Percentiles rank a stretch among this genome's conserved stretches.
Conservation (phyloP, 2,888 invertebrate species). For the Eulithis prunata region DNA sequence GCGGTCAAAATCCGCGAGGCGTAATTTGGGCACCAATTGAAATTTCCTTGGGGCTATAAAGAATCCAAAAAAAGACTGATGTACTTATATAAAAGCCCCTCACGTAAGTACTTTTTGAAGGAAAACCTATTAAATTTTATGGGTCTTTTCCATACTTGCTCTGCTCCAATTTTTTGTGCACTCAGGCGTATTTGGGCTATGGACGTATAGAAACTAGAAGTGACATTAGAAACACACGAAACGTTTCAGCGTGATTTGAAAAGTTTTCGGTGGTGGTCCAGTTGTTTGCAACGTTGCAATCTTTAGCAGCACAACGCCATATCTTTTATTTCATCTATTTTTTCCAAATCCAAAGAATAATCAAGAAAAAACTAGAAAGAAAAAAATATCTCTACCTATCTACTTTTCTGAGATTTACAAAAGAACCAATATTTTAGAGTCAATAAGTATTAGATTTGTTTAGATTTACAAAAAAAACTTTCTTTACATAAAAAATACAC, state of each 20-base stretch:
- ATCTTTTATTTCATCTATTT: too few species aligned
- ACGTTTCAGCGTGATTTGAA: not conserved
- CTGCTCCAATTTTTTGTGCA: slow-evolving; percentile 81
- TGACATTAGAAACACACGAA: slow-evolving; percentile 27
- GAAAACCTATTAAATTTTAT: slow-evolving; percentile 83
- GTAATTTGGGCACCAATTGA: slow-evolving; percentile 42
- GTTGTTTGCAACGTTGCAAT: too few species aligned
- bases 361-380: too few species aligned
- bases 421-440: too few species aligned
- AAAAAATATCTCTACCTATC: too few species aligned
- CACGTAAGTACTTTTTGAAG: slow-evolving; percentile 79
- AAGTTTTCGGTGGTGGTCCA: too few species aligned
- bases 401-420: too few species aligned
- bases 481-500: too few species aligned
- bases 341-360: too few species aligned
- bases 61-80: slow-evolving; percentile 58
- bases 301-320: too few species aligned
- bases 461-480: too few species aligned
- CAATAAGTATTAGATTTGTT: too few species aligned
- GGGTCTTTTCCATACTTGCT: slow-evolving; percentile 79
- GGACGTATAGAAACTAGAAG: slow-evolving; percentile 51
- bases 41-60: slow-evolving; percentile 41
- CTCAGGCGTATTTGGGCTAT: slow-evolving; percentile 48
- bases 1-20: slow-evolving; percentile 22
- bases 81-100: slow-evolving; percentile 64